Conservation (phyloP, 1,140 invertebrate genomes). For the Aphaenogaster ashmeadi region DNA sequence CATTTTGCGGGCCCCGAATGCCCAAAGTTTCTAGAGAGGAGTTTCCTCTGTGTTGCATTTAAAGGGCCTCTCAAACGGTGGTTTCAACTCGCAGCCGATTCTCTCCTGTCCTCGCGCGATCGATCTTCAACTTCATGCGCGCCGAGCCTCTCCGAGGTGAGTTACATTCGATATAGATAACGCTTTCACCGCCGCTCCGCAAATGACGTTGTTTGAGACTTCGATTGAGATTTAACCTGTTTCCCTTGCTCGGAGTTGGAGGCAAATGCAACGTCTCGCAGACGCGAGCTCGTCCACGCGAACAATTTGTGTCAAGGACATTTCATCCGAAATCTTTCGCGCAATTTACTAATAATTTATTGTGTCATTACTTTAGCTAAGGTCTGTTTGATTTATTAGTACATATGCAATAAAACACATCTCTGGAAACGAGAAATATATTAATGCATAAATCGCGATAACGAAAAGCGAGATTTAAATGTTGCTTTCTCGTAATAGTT, state of each 20-base stretch:
- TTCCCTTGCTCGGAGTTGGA: slow-evolving; percentile 4
- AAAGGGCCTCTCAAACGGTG: slow-evolving; percentile 50
- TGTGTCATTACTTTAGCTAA: background rate
- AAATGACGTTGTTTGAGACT: slow-evolving; percentile 52
- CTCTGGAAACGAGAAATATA: background rate
- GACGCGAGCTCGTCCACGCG: background rate
- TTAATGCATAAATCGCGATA: background rate
- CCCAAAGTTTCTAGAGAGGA: slow-evolving; percentile 53
- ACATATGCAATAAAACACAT: background rate
- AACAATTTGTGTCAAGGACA: slow-evolving; percentile 23
- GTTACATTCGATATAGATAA: slow-evolving; percentile 61
- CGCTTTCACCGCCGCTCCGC: slow-evolving; percentile 38
- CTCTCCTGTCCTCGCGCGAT: slow-evolving; percentile 21
- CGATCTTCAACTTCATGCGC: slow-evolving; percentile 36
- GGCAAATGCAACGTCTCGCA: background rate
- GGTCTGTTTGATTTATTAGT: background rate
- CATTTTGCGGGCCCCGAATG: slow-evolving; percentile 40
- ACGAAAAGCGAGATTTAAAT: background rate
- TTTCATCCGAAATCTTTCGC: background rate
- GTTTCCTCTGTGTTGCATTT: slow-evolving; percentile 57
- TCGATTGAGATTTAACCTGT: slow-evolving; percentile 41
- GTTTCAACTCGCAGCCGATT: slow-evolving; percentile 61
- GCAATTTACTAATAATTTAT: background rate
- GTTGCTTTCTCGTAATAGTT: background rate
- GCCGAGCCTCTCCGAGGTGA: slow-evolving; percentile 20